A percentile compares a stretch with the other conserved stretches of the same genome.
Conservation (phyloP, 2,888 invertebrate genomes). For the Noctua janthe region DNA sequence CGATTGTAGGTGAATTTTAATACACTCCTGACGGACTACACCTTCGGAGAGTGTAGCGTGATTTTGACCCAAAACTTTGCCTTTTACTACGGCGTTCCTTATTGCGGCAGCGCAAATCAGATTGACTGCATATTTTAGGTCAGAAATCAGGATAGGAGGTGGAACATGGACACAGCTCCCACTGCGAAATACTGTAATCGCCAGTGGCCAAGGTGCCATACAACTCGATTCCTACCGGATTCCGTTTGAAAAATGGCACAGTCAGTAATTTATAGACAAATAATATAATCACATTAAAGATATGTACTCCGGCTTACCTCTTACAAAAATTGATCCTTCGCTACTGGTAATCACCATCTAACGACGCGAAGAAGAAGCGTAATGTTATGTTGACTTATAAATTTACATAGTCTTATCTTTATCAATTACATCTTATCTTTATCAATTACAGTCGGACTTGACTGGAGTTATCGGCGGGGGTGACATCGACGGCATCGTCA, state of each 20-base stretch:
- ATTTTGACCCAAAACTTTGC: not conserved
- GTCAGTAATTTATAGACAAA: too few relatives aligned
- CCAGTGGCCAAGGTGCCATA: too few relatives aligned
- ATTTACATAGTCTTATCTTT: too few relatives aligned
- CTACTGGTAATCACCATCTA: not conserved
- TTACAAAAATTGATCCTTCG: too few relatives aligned
- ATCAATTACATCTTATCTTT: constrained; percentile 62
- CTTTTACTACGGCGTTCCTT: not conserved
- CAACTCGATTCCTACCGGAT: too few relatives aligned
- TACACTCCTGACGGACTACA: not conserved
- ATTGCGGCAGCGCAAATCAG: not conserved
- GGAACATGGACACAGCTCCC: not conserved
- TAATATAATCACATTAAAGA: too few relatives aligned
- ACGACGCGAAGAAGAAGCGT: not conserved
- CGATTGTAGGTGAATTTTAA: not conserved
- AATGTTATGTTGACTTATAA: not conserved
- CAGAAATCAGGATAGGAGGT: not conserved
- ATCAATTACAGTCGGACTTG: constrained; percentile 77
- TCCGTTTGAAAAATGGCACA: too few relatives aligned
- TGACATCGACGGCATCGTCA: constrained; percentile 84
- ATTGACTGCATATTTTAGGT: not conserved
- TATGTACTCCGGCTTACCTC: too few relatives aligned
- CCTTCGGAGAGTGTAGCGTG: not conserved
- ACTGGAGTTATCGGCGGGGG: constrained; percentile 87
- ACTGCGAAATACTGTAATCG: not conserved